Percentiles rank a stretch among this genome's conserved stretches.
phyloP scores from a whole-genome alignment of 2,888 invertebrate species.

The Drosophila nigritarsus region DNA sequence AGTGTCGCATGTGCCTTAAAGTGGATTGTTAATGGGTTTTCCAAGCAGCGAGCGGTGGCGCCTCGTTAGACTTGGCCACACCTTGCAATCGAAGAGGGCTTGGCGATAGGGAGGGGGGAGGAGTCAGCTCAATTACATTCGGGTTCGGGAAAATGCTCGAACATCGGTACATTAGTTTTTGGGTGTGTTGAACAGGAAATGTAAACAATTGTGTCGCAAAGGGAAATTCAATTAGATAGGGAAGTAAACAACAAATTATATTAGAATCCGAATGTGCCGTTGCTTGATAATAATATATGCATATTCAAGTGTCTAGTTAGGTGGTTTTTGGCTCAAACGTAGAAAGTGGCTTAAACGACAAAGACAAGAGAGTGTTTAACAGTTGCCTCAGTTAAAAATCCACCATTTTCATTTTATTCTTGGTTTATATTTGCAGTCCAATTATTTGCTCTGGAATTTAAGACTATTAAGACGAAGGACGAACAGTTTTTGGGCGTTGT shows the following conservation, averaged over 20 bases:
- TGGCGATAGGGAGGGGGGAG: not conserved
- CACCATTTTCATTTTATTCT: constrained; percentile 11
- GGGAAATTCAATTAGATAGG: constrained; percentile 69
- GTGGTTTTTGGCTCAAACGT: not conserved
- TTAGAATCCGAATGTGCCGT: constrained; percentile 4
- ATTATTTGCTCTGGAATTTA: constrained; percentile 74
- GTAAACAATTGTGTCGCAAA: constrained; percentile 50
- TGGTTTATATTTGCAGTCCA: constrained; percentile 62
- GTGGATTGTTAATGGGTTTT: constrained; percentile 54
- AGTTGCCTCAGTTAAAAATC: constrained; percentile 3
- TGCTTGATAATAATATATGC: not conserved
- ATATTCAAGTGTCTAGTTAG: not conserved
- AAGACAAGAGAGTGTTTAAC: not conserved
- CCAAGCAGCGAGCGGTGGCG: constrained; percentile 10
- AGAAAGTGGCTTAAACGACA: not conserved
- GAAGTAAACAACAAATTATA: constrained; percentile 28
- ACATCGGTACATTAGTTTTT: constrained; percentile 28
- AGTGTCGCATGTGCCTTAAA: constrained; percentile 44
- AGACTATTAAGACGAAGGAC: constrained; percentile 60
- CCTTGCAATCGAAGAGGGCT: constrained; percentile 27
- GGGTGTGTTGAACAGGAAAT: constrained; percentile 57
- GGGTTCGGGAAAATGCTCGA: constrained; percentile 36
- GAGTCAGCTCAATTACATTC: constrained; percentile 38
- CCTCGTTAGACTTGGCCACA: constrained; percentile 52
- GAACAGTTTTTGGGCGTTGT: constrained; percentile 53